Base-by-base conservation (phyloP, 2,797 vertebrate genomes). In the Moxostoma hubbsi region DNA sequence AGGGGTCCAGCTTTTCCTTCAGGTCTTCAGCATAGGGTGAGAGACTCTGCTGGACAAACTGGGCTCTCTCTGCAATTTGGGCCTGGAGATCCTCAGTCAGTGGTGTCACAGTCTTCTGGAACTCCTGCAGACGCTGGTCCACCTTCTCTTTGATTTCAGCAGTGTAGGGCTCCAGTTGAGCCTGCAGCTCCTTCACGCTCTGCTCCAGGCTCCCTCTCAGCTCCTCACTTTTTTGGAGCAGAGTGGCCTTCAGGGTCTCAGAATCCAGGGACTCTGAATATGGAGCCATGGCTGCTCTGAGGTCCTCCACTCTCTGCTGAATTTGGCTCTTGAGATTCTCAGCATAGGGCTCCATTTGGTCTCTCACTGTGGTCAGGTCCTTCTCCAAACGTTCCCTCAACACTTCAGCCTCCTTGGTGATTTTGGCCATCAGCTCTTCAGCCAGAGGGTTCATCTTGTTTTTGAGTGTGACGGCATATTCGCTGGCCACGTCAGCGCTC, bases 21-120 rank as follows among this genome's bases (percentile, higher is more conserved):
- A 94, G 81, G 64, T 95, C 93, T 73, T 94, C 93, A 43, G 93
- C 91, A 0, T 94, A 94, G 61, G 93, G 93, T n/a, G 90, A 86
- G 50, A 95, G 87, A 83, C 92, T 89, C 79, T 93, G 90, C 71
- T 92, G 92, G 61, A 94, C 88, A 75, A 84, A 65, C 63, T 76
- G 43, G 13, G 83, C 75, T 53, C 65, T 72, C 45, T 87, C 66
- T 16, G 71, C 65, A 57, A 88, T 59, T 75, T 79, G 75, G 54
- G 54, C 51, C 49, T 88, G 86, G 11, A 90, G 68, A 75, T 86
- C 84, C 47, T 89, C 84, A 15, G 84, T 66, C 65, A 87, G 85
- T 12, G 88, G 88, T 3, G 70, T 63, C 63, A 88, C 66, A 8
- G 65, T 85, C 12, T 83, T 82, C 54, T 87, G 87, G 62, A 90